Conservation (phyloP, 2,888 invertebrate genomes). For the Thalpophila matura region DNA sequence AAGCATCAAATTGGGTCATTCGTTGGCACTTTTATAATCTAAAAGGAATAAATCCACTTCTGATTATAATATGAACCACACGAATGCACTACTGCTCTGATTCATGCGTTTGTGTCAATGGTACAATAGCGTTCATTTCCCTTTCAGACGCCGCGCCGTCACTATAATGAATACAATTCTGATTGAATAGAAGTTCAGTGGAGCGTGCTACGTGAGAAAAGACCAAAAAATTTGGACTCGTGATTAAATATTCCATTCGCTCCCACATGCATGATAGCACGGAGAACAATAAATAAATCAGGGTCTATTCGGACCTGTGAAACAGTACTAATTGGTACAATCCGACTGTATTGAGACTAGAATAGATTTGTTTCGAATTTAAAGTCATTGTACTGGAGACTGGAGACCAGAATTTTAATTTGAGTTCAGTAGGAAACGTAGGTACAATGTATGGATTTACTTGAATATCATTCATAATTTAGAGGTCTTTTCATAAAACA, state of each 20-base stretch:
- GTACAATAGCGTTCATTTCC: slow-evolving; percentile 23
- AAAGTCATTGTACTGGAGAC: too few relatives aligned
- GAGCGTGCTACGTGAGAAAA: neutral
- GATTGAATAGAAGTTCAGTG: slow-evolving; percentile 15
- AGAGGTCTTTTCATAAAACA: neutral
- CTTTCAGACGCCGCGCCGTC: neutral
- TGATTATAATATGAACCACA: neutral
- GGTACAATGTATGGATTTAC: too few relatives aligned
- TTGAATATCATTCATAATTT: too few relatives aligned
- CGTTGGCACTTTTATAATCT: too few relatives aligned
- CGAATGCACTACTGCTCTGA: neutral
- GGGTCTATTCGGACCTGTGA: too few relatives aligned
- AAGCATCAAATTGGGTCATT: too few relatives aligned
- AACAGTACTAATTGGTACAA: too few relatives aligned
- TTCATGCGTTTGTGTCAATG: slow-evolving; percentile 16
- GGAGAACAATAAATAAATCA: too few relatives aligned
- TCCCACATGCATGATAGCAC: neutral
- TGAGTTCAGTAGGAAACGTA: too few relatives aligned
- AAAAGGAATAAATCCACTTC: neutral
- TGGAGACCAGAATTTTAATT: too few relatives aligned
- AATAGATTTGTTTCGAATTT: too few relatives aligned
- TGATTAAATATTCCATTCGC: neutral
- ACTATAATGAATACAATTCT: slow-evolving; percentile 5
- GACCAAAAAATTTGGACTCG: neutral
- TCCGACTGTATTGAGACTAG: too few relatives aligned